These are phyloP conservation scores for Esox masquinongy DNA, from an alignment of 2,797 vertebrate genomes.

Conservation along the genomic window DNA sequence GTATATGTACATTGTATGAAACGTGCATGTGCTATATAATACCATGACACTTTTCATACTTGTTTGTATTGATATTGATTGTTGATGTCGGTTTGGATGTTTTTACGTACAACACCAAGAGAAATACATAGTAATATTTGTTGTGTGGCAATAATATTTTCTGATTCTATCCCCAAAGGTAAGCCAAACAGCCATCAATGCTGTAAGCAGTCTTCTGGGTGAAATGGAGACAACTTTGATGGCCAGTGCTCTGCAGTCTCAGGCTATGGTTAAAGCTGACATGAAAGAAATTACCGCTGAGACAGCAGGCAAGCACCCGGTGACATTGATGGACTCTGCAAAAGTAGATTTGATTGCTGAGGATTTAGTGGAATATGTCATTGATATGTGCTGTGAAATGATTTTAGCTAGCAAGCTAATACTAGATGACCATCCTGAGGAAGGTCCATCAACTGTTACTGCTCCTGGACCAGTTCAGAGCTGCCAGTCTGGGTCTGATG, in stretches of 20 bases:
- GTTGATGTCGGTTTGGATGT: not conserved
- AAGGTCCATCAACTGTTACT: not conserved
- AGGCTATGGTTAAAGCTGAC: not conserved
- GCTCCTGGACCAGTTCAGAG: not conserved
- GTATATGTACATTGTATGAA: not conserved
- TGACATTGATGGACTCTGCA: not conserved
- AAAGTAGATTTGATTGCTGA: not conserved
- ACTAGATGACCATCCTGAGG: not conserved
- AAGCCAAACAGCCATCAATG: not conserved
- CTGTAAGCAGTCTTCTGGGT: not conserved
- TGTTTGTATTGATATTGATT: not conserved
- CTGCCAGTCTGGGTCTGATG: not conserved
- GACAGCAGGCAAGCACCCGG: not conserved
- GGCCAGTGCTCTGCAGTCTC: not conserved
- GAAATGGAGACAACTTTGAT: constrained; percentile 2
- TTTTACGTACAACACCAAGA: not conserved
- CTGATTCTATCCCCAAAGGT: not conserved
- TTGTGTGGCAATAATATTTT: not conserved
- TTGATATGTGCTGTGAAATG: not conserved
- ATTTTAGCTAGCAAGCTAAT: not conserved
- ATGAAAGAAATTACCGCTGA: not conserved
- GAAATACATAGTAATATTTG: not conserved
- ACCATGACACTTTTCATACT: not conserved
- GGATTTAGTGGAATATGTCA: not conserved
- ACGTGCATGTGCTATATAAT: not conserved